Conservation (phyloP, 2,797 vertebrate species). For the Echiichthys vipera region DNA sequence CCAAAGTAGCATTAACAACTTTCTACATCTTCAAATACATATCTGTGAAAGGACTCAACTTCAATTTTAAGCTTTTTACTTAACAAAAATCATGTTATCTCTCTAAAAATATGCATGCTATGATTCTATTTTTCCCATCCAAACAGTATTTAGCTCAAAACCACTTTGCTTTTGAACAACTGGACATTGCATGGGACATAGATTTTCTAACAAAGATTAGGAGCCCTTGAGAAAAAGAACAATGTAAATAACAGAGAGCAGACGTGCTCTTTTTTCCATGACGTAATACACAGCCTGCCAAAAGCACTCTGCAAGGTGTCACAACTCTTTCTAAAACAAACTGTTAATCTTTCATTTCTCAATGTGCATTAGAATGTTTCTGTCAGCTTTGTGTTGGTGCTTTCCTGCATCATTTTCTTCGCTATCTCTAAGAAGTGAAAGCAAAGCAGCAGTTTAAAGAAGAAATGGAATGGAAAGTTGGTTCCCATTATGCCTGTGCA, state of each 20-base stretch:
- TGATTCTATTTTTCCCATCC: conserved; percentile 2
- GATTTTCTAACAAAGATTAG: conserved; percentile 61
- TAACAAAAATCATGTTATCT: conserved; percentile 30
- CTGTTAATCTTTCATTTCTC: conserved; percentile 32
- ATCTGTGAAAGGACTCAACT: conserved; percentile 1
- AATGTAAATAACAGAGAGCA: conserved; percentile 77
- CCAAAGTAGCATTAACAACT: too few relatives aligned
- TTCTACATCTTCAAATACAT: not conserved
- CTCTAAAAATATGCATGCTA: conserved; percentile 10
- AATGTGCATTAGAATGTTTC: conserved; percentile 9
- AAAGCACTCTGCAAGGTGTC: conserved; percentile 50
- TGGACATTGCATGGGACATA: conserved; percentile 5
- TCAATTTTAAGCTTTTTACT: conserved; percentile 16
- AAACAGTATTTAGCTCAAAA: conserved; percentile 39
- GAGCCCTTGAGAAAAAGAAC: conserved; percentile 55
- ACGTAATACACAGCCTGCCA: conserved; percentile 42
- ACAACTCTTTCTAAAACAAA: conserved; percentile 57
- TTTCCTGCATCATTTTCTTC: conserved; percentile 13
- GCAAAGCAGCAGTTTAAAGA: conserved; percentile 28
- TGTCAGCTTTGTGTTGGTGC: conserved; percentile 5
- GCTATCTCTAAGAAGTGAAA: conserved; percentile 35
- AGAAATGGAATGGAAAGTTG: conserved; percentile 41
- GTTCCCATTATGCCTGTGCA: conserved; percentile 27
- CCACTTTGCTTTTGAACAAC: conserved; percentile 32
- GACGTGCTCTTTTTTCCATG: conserved; percentile 64